A percentile compares a stretch with the other conserved stretches of the same genome.
These are phyloP conservation scores for Campopleginae sp. DNA, from an alignment of 2,888 invertebrate genomes.

Conservation along the genomic window DNA sequence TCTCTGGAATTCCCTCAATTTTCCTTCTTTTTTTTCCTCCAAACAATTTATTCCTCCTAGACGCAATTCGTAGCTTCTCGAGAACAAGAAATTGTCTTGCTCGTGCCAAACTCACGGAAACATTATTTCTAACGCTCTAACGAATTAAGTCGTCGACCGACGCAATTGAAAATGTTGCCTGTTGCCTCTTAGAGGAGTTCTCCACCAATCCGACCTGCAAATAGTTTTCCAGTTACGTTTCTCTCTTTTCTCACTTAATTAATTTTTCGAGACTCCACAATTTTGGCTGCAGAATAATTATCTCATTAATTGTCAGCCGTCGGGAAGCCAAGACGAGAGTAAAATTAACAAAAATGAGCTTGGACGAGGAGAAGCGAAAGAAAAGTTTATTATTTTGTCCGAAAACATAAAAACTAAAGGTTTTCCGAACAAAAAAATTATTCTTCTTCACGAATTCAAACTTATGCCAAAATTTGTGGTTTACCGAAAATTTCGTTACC, in stretches of 20 bases:
- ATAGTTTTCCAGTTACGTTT: conserved; percentile 33
- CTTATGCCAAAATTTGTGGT: neutral
- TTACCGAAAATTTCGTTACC: neutral
- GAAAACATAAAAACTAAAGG: no score
- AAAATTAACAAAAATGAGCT: neutral
- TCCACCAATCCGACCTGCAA: conserved; percentile 10
- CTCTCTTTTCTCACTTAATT: conserved; percentile 3
- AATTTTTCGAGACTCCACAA: neutral
- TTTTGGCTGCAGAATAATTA: conserved; percentile 26
- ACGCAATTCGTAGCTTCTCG: conserved; percentile 1
- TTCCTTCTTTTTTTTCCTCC: conserved; percentile 19
- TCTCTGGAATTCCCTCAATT: neutral
- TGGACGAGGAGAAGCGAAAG: neutral
- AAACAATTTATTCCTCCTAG: conserved; percentile 21
- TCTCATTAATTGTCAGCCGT: conserved; percentile 32
- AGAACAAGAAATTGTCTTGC: conserved; percentile 26
- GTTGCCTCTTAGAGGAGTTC: conserved; percentile 18
- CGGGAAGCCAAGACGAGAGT: neutral
- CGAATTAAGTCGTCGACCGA: conserved; percentile 39
- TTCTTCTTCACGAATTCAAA: neutral
- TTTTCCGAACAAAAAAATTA: neutral
- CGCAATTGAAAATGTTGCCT: conserved; percentile 54
- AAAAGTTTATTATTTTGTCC: neutral
- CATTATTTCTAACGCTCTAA: conserved; percentile 52
- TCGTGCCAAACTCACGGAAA: neutral